Percentiles rank a stretch among this genome's conserved stretches.
Evolutionary conservation across 2,113 vertebrate species (phyloP).

Genomic region (Enhydra lutris): DNA sequence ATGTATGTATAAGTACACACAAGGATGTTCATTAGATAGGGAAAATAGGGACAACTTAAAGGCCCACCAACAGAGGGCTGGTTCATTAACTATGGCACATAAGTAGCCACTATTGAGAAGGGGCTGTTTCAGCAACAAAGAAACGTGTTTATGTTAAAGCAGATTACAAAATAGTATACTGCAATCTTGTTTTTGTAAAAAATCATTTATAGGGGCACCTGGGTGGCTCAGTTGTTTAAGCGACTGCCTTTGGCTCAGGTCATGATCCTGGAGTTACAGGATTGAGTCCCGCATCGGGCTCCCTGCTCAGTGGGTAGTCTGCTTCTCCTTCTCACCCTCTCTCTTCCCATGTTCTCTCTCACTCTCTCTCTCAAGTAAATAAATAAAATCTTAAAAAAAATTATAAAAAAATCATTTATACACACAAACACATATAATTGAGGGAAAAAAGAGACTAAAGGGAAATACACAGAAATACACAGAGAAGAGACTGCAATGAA

Average conservation of each 20-base stretch:
- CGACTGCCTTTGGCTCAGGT: too few species aligned
- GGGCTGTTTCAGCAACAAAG: not conserved
- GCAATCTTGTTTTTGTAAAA: constrained; percentile 10
- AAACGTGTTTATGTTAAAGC: not conserved
- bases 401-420: not conserved
- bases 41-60: not conserved
- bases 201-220: not conserved
- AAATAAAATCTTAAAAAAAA: too few species aligned
- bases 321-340: too few species aligned
- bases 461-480: not conserved
- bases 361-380: too few species aligned
- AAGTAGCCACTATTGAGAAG: not conserved
- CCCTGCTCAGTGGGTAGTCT: too few species aligned
- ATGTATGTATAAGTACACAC: not conserved
- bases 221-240: too few species aligned
- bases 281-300: too few species aligned
- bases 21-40: not conserved
- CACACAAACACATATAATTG: not conserved
- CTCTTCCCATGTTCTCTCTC: too few species aligned
- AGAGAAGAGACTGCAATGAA: not conserved
- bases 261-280: too few species aligned
- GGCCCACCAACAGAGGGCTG: not conserved
- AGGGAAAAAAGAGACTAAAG: not conserved
- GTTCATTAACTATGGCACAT: not conserved
- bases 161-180: not conserved